phyloP scores from a whole-genome alignment of 2,113 vertebrate species.

The Amblyopsis rosae region DNA sequence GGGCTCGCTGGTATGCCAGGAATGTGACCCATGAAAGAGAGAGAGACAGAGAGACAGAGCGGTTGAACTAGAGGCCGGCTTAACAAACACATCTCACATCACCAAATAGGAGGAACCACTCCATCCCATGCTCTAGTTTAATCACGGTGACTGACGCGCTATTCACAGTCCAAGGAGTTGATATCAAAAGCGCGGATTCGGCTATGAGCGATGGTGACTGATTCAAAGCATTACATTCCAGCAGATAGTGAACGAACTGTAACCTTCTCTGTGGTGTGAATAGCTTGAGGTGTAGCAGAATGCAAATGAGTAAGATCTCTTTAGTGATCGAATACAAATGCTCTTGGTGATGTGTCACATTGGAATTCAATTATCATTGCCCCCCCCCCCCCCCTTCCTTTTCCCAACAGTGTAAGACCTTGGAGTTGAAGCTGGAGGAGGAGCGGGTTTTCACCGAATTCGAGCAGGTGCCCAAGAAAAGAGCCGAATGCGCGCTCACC shows the following conservation, averaged over 20 bases:
- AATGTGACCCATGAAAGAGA: constrained; percentile 63
- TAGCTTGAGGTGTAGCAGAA: constrained; percentile 11
- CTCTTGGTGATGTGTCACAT: constrained; percentile 31
- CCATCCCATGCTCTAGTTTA: constrained; percentile 9
- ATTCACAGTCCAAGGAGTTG: constrained; percentile 1
- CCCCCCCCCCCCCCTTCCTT: neutral
- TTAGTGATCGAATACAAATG: constrained; percentile 31
- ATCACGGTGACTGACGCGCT: constrained; percentile 17
- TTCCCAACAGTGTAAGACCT: constrained; percentile 82
- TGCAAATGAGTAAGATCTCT: constrained; percentile 31
- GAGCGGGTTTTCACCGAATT: constrained; percentile 93
- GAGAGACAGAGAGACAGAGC: constrained; percentile 8
- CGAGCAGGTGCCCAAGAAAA: constrained; percentile 92
- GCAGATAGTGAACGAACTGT: too few relatives aligned
- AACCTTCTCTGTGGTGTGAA: too few relatives aligned
- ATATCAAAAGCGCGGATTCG: constrained; percentile 6
- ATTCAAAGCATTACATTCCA: constrained; percentile 3
- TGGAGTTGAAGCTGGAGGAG: constrained; percentile 88
- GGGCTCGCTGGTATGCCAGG: constrained; percentile 61
- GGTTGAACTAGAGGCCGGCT: constrained; percentile 29
- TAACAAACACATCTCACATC: constrained; percentile 39
- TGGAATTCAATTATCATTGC: constrained; percentile 23
- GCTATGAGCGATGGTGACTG: constrained; percentile 1
- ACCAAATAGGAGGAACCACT: constrained; percentile 14
- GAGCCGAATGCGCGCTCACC: constrained; percentile 80